Evolutionary conservation across 2,113 vertebrate species (phyloP).

Genomic region (Notarius lentiginosus): DNA sequence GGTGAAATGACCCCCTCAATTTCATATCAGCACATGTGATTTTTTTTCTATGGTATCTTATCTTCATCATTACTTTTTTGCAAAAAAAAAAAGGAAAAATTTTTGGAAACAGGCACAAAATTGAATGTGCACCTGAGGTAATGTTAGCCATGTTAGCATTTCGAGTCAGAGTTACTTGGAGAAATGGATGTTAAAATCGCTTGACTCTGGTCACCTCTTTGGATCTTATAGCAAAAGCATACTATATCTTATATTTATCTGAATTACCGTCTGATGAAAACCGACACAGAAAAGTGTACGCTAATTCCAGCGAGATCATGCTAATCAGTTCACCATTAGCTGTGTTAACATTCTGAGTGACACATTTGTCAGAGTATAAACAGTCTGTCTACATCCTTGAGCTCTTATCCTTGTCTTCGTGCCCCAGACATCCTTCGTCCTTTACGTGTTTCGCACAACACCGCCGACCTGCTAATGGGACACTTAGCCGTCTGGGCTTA

Average conservation of each 20-base stretch:
- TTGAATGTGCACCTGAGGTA: not conserved
- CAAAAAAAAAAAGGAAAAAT: not conserved
- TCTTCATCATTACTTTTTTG: not conserved
- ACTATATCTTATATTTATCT: not conserved
- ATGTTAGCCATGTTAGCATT: not conserved
- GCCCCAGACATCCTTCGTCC: conserved; percentile 45
- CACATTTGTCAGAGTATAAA: not conserved
- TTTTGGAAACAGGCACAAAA: not conserved
- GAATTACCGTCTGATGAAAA: not conserved
- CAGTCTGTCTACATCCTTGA: conserved; percentile 12
- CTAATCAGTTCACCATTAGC: conserved; percentile 9
- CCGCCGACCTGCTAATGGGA: conserved; percentile 78
- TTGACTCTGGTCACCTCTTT: not conserved
- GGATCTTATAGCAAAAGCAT: not conserved
- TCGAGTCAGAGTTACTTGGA: not conserved
- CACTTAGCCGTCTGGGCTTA: conserved; percentile 76
- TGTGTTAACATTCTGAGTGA: conserved; percentile 11
- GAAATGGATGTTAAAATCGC: not conserved
- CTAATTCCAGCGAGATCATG: not conserved
- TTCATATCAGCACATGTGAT: not conserved
- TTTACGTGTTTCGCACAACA: conserved; percentile 60
- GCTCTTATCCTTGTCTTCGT: not conserved
- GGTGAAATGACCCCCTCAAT: too few species aligned
- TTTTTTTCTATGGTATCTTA: not conserved
- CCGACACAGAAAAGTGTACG: not conserved